Conservation (phyloP, 1,140 invertebrate genomes). For the Eufriesea mexicana region DNA sequence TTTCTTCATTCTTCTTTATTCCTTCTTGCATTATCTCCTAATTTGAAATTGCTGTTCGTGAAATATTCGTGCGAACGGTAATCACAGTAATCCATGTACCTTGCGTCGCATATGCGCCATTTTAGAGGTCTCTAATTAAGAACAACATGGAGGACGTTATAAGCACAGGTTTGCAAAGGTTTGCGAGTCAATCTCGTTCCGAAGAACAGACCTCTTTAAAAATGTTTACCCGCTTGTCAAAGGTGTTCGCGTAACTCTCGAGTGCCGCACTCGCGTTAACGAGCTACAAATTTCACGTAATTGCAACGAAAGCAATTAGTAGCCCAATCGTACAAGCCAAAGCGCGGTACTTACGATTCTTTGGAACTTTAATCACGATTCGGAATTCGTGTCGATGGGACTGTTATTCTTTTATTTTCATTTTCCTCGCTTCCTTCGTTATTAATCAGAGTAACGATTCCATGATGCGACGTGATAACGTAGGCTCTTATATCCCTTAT, state of each 20-base stretch:
- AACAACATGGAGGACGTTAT: not conserved
- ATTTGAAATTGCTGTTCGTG: too few relatives aligned
- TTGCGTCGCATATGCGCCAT: not conserved
- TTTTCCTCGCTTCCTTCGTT: not conserved
- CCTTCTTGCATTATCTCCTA: not conserved
- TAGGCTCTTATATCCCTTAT: too few relatives aligned
- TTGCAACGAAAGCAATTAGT: not conserved
- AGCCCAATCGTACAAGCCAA: not conserved
- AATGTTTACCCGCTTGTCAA: conserved; percentile 7
- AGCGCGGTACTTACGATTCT: too few relatives aligned
- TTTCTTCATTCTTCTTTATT: not conserved
- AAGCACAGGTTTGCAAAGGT: not conserved
- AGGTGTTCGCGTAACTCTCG: not conserved
- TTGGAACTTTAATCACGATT: not conserved
- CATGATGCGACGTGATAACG: too few relatives aligned
- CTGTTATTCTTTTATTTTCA: not conserved
- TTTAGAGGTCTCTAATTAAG: conserved; percentile 21
- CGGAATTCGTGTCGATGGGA: not conserved
- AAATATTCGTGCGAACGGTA: not conserved
- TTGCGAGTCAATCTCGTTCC: not conserved
- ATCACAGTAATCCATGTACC: not conserved
- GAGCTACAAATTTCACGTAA: conserved; percentile 1
- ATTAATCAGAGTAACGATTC: too few relatives aligned
- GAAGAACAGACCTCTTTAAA: not conserved
- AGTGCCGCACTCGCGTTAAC: not conserved